Evolutionary conservation across 2,797 vertebrate genomes (phyloP).

Genomic region (Liasis olivaceus): DNA sequence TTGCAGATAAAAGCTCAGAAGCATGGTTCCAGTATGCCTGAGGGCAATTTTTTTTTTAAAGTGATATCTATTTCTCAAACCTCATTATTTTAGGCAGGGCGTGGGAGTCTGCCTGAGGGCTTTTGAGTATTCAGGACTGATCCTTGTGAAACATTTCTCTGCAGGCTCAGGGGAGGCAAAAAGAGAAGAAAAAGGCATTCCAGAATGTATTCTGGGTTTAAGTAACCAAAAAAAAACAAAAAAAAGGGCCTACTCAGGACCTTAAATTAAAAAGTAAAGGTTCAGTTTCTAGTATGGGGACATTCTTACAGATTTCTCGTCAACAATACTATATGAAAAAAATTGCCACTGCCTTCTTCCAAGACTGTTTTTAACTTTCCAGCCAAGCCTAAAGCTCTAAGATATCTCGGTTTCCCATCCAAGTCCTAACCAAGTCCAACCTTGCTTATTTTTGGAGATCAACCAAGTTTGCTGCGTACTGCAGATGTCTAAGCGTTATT

Average conservation of each 20-base stretch:
- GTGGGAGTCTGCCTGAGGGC: neutral
- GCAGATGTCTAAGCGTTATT: neutral
- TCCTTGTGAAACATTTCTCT: neutral
- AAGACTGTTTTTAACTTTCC: neutral
- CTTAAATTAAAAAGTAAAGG: neutral
- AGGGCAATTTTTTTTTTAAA: neutral
- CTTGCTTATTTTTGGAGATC: neutral
- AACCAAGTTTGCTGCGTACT: neutral
- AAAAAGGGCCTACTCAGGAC: neutral
- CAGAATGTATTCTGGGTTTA: neutral
- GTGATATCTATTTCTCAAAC: neutral
- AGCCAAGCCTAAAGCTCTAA: neutral
- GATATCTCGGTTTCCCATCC: neutral
- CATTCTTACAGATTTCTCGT: neutral
- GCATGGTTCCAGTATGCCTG: neutral
- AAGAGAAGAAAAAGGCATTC: neutral
- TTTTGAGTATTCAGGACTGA: neutral
- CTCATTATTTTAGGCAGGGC: conserved; percentile 16
- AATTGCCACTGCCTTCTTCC: neutral
- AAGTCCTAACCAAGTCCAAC: neutral
- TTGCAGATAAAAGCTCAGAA: conserved; percentile 10
- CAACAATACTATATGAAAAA: neutral
- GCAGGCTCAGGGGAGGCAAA: neutral
- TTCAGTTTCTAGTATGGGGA: neutral
- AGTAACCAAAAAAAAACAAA: neutral